phyloP scores from a whole-genome alignment of 2,888 invertebrate genomes.

The Pollenia labialis region DNA sequence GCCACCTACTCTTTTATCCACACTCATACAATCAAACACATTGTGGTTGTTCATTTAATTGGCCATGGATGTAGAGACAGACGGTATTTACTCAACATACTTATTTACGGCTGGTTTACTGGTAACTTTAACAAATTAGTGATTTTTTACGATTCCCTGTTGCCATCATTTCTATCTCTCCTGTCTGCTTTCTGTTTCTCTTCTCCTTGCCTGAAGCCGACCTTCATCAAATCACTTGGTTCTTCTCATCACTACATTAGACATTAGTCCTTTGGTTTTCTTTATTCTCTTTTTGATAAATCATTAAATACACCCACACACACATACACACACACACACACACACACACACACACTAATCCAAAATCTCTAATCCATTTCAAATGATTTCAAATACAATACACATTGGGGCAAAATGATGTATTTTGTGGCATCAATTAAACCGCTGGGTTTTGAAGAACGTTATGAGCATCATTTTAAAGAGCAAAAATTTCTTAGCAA shows the following conservation, averaged over 20 bases:
- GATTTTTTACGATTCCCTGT: conserved; percentile 40
- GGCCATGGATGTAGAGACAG: background rate
- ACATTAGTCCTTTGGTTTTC: conserved; percentile 14
- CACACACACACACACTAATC: background rate
- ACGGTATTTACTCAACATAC: background rate
- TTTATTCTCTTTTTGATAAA: conserved; percentile 17
- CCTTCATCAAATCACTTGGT: background rate
- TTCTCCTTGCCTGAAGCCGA: too few species aligned
- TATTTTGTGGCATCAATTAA: too few species aligned
- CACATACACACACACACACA: background rate
- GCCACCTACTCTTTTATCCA: background rate
- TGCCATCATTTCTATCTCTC: background rate
- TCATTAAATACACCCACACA: background rate
- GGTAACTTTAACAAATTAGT: conserved; percentile 63
- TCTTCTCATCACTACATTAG: conserved; percentile 2
- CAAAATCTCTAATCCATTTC: background rate
- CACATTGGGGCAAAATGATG: too few species aligned
- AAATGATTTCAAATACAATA: background rate
- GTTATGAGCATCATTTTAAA: too few species aligned
- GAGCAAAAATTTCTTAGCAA: too few species aligned
- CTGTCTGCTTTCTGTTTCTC: too few species aligned
- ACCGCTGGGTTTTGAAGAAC: too few species aligned
- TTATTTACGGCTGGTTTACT: conserved; percentile 32
- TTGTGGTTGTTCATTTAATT: conserved; percentile 26
- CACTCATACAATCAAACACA: background rate